Percentiles rank a stretch among this genome's conserved stretches.
Evolutionary conservation across 1,140 invertebrate genomes (phyloP).

Genomic region (Riptortus pedestris): DNA sequence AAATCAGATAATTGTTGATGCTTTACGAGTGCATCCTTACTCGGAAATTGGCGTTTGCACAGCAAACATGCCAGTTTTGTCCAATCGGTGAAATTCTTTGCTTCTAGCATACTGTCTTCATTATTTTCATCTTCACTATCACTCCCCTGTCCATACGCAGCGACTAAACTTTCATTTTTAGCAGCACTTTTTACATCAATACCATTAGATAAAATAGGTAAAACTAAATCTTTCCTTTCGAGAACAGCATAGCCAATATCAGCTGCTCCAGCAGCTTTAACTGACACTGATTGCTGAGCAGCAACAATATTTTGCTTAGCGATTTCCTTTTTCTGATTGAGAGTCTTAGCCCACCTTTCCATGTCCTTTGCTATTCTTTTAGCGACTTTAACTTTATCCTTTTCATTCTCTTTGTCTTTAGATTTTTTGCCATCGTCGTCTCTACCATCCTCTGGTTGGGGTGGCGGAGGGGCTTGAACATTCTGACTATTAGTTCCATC

Average conservation of each 20-base stretch:
- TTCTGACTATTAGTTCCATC: constrained; percentile 33
- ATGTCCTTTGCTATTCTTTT: constrained; percentile 96
- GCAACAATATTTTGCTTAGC: constrained; percentile 52
- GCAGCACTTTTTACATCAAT: constrained; percentile 8
- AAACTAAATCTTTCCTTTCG: constrained; percentile 40
- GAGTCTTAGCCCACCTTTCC: constrained; percentile 92
- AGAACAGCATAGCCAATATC: constrained; percentile 85
- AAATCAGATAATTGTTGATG: constrained; percentile 89
- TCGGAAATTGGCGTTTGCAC: constrained; percentile 90
- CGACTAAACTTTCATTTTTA: constrained; percentile 44
- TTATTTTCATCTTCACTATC: constrained; percentile 47
- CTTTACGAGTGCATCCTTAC: constrained; percentile 74
- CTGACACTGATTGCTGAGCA: constrained; percentile 37
- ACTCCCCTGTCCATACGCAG: constrained; percentile 63
- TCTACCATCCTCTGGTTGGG: constrained; percentile 36
- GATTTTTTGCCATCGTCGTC: constrained; percentile 35
- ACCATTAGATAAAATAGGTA: constrained; percentile 19
- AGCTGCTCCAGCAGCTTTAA: constrained; percentile 53
- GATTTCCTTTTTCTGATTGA: constrained; percentile 93
- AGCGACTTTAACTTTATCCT: constrained; percentile 70
- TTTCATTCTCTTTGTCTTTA: constrained; percentile 36
- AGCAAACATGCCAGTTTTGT: constrained; percentile 84
- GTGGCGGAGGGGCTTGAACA: constrained; percentile 33
- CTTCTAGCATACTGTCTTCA: constrained; percentile 33
- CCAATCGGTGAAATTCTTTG: constrained; percentile 60